These are phyloP conservation scores for Lithophane leautieri DNA, from an alignment of 2,888 invertebrate species.

Conservation along the genomic window DNA sequence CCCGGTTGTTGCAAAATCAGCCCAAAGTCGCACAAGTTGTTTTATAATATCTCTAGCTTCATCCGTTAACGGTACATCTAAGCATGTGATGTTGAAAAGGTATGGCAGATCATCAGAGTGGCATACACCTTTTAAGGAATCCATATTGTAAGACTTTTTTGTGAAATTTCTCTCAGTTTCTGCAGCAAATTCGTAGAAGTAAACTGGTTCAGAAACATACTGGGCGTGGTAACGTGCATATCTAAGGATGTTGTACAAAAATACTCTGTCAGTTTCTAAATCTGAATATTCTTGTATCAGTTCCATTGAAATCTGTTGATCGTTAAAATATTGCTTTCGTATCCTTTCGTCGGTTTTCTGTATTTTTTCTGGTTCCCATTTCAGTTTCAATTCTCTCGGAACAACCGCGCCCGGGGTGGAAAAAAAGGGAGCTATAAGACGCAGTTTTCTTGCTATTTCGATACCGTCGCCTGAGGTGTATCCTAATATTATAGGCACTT, in stretches of 20 bases:
- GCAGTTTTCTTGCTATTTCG: conserved; percentile 81
- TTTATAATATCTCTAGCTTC: conserved; percentile 77
- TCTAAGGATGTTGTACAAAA: conserved; percentile 81
- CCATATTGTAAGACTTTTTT: conserved; percentile 82
- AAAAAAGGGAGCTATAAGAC: conserved; percentile 70
- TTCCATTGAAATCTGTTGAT: conserved; percentile 73
- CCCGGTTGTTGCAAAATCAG: conserved; percentile 83
- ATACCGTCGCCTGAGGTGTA: conserved; percentile 87
- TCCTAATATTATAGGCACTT: conserved; percentile 84
- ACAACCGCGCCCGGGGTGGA: conserved; percentile 77
- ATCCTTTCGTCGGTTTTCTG: conserved; percentile 76
- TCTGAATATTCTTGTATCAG: conserved; percentile 76
- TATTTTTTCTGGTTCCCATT: conserved; percentile 73
- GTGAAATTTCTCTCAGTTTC: conserved; percentile 84
- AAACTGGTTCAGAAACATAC: conserved; percentile 74
- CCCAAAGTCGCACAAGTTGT: conserved; percentile 80
- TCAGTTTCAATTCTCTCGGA: conserved; percentile 84
- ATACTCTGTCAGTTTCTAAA: conserved; percentile 81
- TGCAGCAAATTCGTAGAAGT: conserved; percentile 81
- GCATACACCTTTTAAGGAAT: conserved; percentile 80
- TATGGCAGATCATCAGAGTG: conserved; percentile 85
- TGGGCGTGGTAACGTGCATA: conserved; percentile 79
- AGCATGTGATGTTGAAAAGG: conserved; percentile 81
- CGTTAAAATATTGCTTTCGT: conserved; percentile 80
- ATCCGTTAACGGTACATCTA: conserved; percentile 81